Evolutionary conservation across 1,140 invertebrate genomes (phyloP), one percentile per base, ranked within the genome.

Genomic region (Zaprionus africanus): DNA sequence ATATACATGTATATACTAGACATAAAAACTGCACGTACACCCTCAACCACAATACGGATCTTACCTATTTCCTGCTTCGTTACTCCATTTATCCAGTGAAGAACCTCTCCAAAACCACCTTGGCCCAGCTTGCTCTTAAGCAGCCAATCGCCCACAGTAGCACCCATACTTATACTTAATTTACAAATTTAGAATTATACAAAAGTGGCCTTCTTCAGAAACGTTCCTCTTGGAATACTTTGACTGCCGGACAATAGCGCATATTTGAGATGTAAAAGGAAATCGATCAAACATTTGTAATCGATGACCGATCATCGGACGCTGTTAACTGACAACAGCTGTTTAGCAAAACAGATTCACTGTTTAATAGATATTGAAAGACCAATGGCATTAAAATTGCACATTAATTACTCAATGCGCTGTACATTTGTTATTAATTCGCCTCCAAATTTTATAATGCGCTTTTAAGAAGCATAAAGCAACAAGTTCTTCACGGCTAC

Each of bases 61-160:
- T 67, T 80, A 91, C 90, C 90, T 7, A 91, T 77, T 73, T 91
- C 79, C 46, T 66, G 73, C 31, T 77, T 67, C 4, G 76, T 77
- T 12, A 0, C n/a, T 1, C 7, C 36, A 59, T 91, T 69, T n/a
- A 19, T 72, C 84, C 90, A 91, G 15, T 78, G 71, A 7, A 56
- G n/a, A 12, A 91, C 90, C 46, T 79, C 69, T 5, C 90, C 90
- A 15, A 91, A 91, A 11, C 85, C 90, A 5, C 90, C 90, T 49
- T 80, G 58, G 9, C 90, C 90, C 1, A 91, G 38, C 22, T 64
- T 31, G 9, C 66, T 58, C 5, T 58, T 43, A 5, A 60, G 12
- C 19, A 65, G 22, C 88, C 88, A 91, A 15, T 79, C 43, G 0
- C 72, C 72, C 6, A 63, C 31, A 19, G 38, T 28, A 19, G 17